These are phyloP conservation scores for Chionomys nivalis DNA, from an alignment of 2,113 vertebrate species.

Conservation along the genomic window DNA sequence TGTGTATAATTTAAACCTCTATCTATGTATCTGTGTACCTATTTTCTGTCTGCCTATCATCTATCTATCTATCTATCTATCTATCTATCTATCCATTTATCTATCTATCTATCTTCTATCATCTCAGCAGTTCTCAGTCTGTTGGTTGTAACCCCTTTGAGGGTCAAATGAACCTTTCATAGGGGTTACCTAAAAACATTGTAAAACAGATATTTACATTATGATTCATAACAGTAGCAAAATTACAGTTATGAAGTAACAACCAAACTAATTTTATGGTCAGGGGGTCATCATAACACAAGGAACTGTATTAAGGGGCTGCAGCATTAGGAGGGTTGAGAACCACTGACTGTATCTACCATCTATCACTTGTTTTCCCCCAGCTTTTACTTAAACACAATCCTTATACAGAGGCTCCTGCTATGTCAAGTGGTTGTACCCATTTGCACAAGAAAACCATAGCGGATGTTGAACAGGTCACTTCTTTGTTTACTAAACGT, in stretches of 20 bases:
- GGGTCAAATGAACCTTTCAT: neutral
- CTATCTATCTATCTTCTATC: neutral
- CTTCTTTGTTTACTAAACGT: slow-evolving; percentile 6
- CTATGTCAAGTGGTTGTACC: neutral
- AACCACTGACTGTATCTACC: neutral
- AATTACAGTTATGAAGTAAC: neutral
- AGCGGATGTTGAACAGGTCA: neutral
- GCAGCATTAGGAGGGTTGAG: neutral
- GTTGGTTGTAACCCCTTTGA: too few relatives aligned
- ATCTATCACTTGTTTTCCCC: neutral
- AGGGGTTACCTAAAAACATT: neutral
- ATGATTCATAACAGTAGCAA: neutral
- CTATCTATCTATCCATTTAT: neutral
- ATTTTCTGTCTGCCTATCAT: neutral
- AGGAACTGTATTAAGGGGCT: too few relatives aligned
- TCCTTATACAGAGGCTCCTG: neutral
- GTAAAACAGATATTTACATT: neutral
- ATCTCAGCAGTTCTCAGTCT: neutral
- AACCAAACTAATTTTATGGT: neutral
- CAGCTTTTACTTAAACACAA: neutral
- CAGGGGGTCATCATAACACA: accelerated
- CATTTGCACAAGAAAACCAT: neutral
- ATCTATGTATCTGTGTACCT: too few relatives aligned
- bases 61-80: neutral
- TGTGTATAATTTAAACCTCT: too few relatives aligned